Percentiles rank a stretch among this genome's conserved stretches.
Conservation (phyloP, 2,888 invertebrate species). For the Rhingia campestris region DNA sequence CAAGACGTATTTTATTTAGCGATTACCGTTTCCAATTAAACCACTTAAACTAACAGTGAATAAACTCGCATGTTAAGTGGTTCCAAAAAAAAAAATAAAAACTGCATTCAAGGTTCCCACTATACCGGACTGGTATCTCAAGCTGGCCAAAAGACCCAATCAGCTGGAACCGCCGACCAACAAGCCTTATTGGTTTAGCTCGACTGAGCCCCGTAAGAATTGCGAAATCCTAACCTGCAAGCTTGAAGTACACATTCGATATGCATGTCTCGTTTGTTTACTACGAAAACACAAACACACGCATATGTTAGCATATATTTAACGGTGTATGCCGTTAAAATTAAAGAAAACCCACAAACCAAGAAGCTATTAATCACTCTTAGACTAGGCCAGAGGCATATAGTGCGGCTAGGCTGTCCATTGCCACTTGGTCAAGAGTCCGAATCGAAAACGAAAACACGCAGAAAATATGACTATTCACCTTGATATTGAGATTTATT, state of each 20-base stretch:
- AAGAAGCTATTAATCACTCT: slow-evolving; percentile 20
- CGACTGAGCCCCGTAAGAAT: slow-evolving; percentile 12
- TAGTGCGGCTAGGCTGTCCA: slow-evolving; percentile 10
- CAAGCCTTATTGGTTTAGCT: slow-evolving; percentile 14
- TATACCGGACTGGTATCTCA: slow-evolving; percentile 28
- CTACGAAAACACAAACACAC: neutral
- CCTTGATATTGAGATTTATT: slow-evolving; percentile 42
- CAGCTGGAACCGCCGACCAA: slow-evolving; percentile 19
- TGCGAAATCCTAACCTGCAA: slow-evolving; percentile 37
- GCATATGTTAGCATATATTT: neutral
- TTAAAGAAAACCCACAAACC: neutral
- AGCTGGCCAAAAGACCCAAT: slow-evolving; percentile 9
- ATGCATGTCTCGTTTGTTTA: slow-evolving; percentile 28
- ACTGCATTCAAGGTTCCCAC: slow-evolving; percentile 44
- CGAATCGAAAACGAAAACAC: slow-evolving; percentile 23
- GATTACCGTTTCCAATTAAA: slow-evolving; percentile 38
- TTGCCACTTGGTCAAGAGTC: slow-evolving; percentile 45
- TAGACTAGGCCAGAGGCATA: neutral
- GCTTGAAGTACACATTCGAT: slow-evolving; percentile 23
- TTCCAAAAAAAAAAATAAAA: slow-evolving; percentile 17
- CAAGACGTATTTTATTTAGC: neutral
- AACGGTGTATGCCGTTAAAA: slow-evolving; percentile 7
- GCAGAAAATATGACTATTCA: slow-evolving; percentile 19
- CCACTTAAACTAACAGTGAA: slow-evolving; percentile 28
- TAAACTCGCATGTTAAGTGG: slow-evolving; percentile 1